Conservation (phyloP, 2,113 vertebrate genomes). For the Penelope pileata region DNA sequence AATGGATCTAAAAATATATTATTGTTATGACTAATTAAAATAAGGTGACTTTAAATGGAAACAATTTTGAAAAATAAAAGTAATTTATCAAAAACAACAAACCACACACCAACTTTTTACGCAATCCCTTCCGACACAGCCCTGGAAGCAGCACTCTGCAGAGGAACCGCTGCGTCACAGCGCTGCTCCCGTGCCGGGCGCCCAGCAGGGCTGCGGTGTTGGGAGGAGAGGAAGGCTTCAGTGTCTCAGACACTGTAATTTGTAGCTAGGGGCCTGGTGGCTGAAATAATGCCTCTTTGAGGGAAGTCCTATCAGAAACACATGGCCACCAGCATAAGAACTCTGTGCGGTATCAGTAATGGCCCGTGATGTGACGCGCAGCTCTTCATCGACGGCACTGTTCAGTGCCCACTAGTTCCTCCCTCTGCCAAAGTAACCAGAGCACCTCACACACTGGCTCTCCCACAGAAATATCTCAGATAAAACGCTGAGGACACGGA, state of each 20-base stretch:
- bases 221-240: not conserved
- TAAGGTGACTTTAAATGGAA: conserved; percentile 7
- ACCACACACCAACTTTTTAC: not conserved
- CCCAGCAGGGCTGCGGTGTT: fast-evolving
- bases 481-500: not conserved
- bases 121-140: not conserved
- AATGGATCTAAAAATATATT: not conserved
- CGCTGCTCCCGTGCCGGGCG: not conserved
- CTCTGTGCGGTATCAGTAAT: too few species aligned
- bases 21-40: not conserved
- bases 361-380: too few species aligned
- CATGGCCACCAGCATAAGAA: not conserved
- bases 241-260: not conserved
- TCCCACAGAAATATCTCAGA: not conserved
- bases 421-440: not conserved
- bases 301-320: not conserved
- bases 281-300: not conserved
- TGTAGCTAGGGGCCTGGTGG: not conserved
- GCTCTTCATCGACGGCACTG: not conserved
- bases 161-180: too few species aligned
- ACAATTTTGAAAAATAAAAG: conserved; percentile 51
- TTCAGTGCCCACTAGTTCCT: not conserved
- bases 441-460: fast-evolving
- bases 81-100: conserved; percentile 40
- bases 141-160: not conserved